Base-by-base conservation (phyloP, 2,888 invertebrate species). In the Drosophila kuntzei region DNA sequence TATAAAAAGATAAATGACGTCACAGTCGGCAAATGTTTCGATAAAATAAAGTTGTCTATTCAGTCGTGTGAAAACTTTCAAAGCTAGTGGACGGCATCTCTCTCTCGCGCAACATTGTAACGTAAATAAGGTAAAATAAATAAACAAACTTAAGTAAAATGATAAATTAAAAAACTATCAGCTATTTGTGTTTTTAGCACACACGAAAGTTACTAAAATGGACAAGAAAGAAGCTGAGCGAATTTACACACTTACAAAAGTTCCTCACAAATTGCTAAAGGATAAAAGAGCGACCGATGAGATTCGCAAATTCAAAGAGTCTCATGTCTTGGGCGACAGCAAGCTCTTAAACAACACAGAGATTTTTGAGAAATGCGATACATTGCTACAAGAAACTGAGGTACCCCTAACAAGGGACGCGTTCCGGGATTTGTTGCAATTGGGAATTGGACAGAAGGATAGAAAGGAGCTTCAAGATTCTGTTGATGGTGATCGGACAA, bases 361-460 rank as follows among this genome's bases (percentile, higher is more conserved):
- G 2, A 5, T 58, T 22, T 47, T 18, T 18, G 16, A 50, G 7
- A 22, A 12, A 6, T 67, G 54, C 8, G 11, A 37, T 7, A 16
- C 7, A 5, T 29, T 69, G n/a, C 44, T 32, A 0, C 14, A 50
- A 2, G 68, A 59, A 36, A 1, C 2, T 0, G 3, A 32, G 1
- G 9, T 3, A 6, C 0, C 36, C 2, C 20, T 69, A 9, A 50
- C 59, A 7, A 5, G 9, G 0, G 25, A 34, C 0, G 20, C 49
- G 8, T 2, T 9, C 12, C 12, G 6, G 2, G 50, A 36, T 1
- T 37, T 67, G n/a, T 7, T 57, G 7, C 55, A 46, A 9, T 22
- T 57, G 36, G 55, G 55, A 44, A 36, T 57, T 5, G 44, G 46
- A 8, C 25, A 12, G 9, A 36, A 22, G 2, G 36, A 44, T 6